These are phyloP conservation scores for Siphlonurus alternatus DNA, from an alignment of 2,888 invertebrate genomes.

Conservation along the genomic window DNA sequence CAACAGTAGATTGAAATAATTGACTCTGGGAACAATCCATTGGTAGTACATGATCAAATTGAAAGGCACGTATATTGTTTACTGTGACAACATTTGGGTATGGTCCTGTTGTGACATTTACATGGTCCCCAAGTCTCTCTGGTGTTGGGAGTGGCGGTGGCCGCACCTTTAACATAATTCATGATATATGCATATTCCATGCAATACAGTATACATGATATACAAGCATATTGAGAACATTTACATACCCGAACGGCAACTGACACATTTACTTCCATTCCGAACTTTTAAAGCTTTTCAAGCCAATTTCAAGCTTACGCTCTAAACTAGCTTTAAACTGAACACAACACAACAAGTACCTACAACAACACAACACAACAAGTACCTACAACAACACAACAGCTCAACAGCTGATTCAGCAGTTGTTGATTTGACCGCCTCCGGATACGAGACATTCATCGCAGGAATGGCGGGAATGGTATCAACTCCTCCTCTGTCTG, in stretches of 20 bases:
- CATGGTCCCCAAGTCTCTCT: slow-evolving; percentile 34
- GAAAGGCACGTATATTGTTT: slow-evolving; percentile 39
- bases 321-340: no score
- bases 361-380: no score
- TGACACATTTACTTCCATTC: slow-evolving; percentile 55
- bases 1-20: slow-evolving; percentile 44
- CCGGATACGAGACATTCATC: no score
- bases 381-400: no score
- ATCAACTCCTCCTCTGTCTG: no score
- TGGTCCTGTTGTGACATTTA: slow-evolving; percentile 40
- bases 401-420: no score
- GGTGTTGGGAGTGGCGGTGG: slow-evolving; percentile 23
- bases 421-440: no score
- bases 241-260: slow-evolving; percentile 45
- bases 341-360: no score
- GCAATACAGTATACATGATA: neutral
- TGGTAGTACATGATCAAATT: slow-evolving; percentile 37
- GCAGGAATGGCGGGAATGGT: no score
- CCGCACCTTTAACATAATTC: slow-evolving; percentile 13
- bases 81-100: slow-evolving; percentile 40
- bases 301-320: no score
- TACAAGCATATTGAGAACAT: neutral
- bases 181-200: neutral
- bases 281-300: no score
- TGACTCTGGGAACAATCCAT: slow-evolving; percentile 43